Percentiles rank a stretch among this genome's conserved stretches.
Evolutionary conservation across 2,888 invertebrate genomes (phyloP).

Genomic region (Meiosimyza decipiens): DNA sequence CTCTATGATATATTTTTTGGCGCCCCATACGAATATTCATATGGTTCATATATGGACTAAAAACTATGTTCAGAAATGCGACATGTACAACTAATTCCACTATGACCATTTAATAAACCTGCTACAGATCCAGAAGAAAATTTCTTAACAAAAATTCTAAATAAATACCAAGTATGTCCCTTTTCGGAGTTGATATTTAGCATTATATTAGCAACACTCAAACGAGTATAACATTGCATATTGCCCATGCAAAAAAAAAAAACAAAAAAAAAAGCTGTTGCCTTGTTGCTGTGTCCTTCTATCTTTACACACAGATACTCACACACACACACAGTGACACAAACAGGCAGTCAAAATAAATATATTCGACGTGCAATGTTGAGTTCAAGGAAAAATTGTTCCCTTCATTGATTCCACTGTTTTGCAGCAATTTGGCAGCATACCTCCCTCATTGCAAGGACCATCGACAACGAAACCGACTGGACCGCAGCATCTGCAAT

Average conservation of each 20-base stretch:
- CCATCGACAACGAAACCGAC: not conserved
- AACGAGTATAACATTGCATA: not conserved
- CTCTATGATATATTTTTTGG: too few relatives aligned
- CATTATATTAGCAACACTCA: not conserved
- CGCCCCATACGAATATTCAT: too few relatives aligned
- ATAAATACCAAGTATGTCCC: too few relatives aligned
- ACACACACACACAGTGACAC: not conserved
- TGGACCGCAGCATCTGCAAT: slow-evolving; percentile 8
- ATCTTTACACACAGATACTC: not conserved
- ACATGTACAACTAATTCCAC: too few relatives aligned
- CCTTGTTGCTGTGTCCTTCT: slow-evolving; percentile 26
- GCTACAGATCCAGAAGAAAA: too few relatives aligned
- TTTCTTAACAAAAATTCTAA: too few relatives aligned
- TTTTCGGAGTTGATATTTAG: too few relatives aligned
- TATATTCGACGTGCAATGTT: slow-evolving; percentile 21
- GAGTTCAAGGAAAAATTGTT: slow-evolving; percentile 28
- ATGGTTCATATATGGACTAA: too few relatives aligned
- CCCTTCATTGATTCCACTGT: slow-evolving; percentile 3
- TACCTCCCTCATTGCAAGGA: not conserved
- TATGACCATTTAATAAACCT: too few relatives aligned
- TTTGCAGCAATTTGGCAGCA: slow-evolving; percentile 17
- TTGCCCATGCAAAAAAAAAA: not conserved
- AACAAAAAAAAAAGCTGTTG: slow-evolving; percentile 12
- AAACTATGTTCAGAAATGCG: too few relatives aligned
- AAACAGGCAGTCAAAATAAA: not conserved